Evolutionary conservation across 1,140 invertebrate species (phyloP).

Genomic region (Homarus americanus): DNA sequence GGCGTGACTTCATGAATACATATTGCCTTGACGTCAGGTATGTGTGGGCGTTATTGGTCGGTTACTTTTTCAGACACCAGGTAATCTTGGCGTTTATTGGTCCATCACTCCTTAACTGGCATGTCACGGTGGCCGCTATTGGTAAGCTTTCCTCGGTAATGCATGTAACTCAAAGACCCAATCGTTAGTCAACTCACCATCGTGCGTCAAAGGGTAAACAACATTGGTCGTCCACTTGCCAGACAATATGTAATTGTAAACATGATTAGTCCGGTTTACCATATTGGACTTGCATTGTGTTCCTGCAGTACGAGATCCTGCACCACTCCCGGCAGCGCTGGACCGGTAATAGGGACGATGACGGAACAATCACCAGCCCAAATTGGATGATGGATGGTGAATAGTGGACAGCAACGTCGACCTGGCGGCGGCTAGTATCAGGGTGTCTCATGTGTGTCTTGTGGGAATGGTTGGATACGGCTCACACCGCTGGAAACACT

Average conservation of each 20-base stretch:
- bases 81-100: no score
- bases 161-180: not conserved
- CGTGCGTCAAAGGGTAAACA: not conserved
- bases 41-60: no score
- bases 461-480: not conserved
- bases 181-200: not conserved
- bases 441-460: not conserved
- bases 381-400: not conserved
- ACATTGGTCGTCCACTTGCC: not conserved
- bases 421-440: not conserved
- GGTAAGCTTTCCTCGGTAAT: not conserved
- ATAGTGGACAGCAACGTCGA: not conserved
- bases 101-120: no score
- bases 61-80: no score
- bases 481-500: not conserved
- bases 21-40: no score
- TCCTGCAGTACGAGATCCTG: not conserved
- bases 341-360: not conserved
- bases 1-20: no score
- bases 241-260: not conserved
- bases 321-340: no score
- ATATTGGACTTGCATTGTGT: not conserved
- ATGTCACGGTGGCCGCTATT: no score
- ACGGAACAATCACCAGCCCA: not conserved
- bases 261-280: not conserved